Conservation (phyloP, 2,888 invertebrate genomes). For the Parasteatoda lunata region DNA sequence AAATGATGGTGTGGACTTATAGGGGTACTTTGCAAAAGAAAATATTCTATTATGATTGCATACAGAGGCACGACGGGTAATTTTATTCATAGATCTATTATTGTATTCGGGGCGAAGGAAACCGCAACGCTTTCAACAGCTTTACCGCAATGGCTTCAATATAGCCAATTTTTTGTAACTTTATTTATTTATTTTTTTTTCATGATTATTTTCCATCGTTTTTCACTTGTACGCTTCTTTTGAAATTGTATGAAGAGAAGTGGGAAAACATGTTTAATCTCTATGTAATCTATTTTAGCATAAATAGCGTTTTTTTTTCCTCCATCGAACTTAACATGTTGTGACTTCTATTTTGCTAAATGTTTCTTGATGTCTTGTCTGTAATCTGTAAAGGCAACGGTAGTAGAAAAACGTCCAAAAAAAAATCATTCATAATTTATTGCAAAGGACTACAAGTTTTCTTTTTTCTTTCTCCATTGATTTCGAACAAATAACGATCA, state of each 20-base stretch:
- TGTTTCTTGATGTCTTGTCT: too few species aligned
- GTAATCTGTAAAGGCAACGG: too few species aligned
- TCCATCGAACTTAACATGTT: not conserved
- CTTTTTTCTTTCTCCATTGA: too few species aligned
- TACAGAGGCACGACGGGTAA: constrained; percentile 23
- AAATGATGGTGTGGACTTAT: constrained; percentile 17
- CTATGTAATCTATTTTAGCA: constrained; percentile 1
- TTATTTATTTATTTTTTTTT: not conserved
- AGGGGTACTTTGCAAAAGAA: not conserved
- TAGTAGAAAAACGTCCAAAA: too few species aligned
- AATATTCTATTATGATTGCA: not conserved
- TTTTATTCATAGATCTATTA: constrained; percentile 39
- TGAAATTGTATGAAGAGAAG: not conserved
- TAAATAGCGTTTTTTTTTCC: not conserved
- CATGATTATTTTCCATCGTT: not conserved
- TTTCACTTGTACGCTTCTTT: not conserved
- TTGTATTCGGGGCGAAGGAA: constrained; percentile 1
- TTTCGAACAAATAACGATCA: too few species aligned
- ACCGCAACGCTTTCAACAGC: constrained; percentile 27
- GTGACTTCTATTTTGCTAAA: not conserved
- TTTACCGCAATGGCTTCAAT: not conserved
- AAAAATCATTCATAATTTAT: too few species aligned
- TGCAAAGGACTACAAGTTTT: too few species aligned
- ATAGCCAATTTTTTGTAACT: not conserved
- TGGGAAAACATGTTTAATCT: constrained; percentile 5